Base-by-base conservation (phyloP, 2,113 vertebrate genomes). In the Panthera tigris region DNA sequence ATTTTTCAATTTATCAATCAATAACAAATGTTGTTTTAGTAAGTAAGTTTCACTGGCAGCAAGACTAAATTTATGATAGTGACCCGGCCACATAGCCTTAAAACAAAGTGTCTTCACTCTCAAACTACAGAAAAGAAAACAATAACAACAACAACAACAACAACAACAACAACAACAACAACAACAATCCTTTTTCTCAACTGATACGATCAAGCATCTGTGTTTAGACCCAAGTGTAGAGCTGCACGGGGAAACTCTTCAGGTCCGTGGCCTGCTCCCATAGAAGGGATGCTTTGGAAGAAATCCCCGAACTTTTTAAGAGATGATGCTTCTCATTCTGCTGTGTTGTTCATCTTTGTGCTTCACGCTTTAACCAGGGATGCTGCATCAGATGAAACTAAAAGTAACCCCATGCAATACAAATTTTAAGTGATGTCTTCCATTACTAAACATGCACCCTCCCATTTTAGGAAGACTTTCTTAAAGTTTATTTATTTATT, bases 381-480 rank as follows among this genome's bases (percentile, higher is more conserved):
- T 50, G 79, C 93, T 86, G 73, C 93, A 73, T 61, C 48, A 94
- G 45, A 41, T 33, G 50, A 97, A 55, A 76, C 4, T 31, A 39
- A 95, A 97, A 63, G 21, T 95, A 76, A 98, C 50, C 65, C 9
- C 63, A 95, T 31, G 11, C 76, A 95, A 66, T 21, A 21, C 2
- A 29, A 91, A 97, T 97, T 97, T 81, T 50, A 96, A 95, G 25
- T 10, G 0, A 0, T 90, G 45, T 85, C 93, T 95, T 96, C 31
- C 84, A 11, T 85, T 95, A 96, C 76, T 87, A 94, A 88, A 73
- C 13, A 69, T 83, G 23, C 5, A 66, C 78, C 31, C 6, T 69
- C 15, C 16, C 69, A 48, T 89, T 33, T 93, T 78, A 89, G 69
- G 76, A 92, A 91, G 19, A 61, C 19, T 23, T 61, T 61, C 18